Percentiles rank a stretch among this genome's conserved stretches.
phyloP scores from a whole-genome alignment of 1,140 invertebrate genomes.

The Drosophila biarmipes region DNA sequence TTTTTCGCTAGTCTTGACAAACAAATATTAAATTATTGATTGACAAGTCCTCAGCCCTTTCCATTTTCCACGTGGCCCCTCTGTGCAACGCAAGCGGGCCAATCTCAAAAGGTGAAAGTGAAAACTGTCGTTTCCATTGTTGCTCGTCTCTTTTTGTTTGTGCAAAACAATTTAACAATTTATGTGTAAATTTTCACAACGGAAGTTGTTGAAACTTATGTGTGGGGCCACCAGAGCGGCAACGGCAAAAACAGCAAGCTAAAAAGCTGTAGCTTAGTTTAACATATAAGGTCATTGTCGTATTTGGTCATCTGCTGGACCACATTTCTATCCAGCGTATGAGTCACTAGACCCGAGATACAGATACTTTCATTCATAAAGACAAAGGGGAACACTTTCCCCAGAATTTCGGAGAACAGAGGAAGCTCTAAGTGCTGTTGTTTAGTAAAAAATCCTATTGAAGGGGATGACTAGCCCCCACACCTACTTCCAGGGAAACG shows the following conservation, averaged over 20 bases:
- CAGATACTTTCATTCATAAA: conserved; percentile 13
- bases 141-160: conserved; percentile 37
- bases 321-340: conserved; percentile 16
- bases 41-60: conserved; percentile 41
- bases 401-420: conserved; percentile 3
- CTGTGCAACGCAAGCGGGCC: conserved; percentile 7
- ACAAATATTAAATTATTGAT: conserved; percentile 60
- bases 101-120: conserved; percentile 66
- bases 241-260: conserved; percentile 15
- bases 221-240: conserved; percentile 32
- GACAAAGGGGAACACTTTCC: conserved; percentile 8
- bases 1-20: conserved; percentile 12
- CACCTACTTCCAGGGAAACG: neutral
- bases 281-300: conserved; percentile 70
- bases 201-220: conserved; percentile 67
- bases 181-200: conserved; percentile 57
- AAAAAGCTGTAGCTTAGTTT: conserved; percentile 45
- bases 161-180: conserved; percentile 50
- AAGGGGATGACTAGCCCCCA: conserved; percentile 1
- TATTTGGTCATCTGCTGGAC: conserved; percentile 55
- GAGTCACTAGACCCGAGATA: conserved; percentile 16
- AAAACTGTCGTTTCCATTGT: conserved; percentile 34
- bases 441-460: conserved; percentile 8
- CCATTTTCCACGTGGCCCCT: conserved; percentile 6
- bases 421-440: conserved; percentile 9